Evolutionary conservation across 1,140 invertebrate species (phyloP), one percentile per base, ranked within the genome.

Genomic region (Phocides pigmalion): DNA sequence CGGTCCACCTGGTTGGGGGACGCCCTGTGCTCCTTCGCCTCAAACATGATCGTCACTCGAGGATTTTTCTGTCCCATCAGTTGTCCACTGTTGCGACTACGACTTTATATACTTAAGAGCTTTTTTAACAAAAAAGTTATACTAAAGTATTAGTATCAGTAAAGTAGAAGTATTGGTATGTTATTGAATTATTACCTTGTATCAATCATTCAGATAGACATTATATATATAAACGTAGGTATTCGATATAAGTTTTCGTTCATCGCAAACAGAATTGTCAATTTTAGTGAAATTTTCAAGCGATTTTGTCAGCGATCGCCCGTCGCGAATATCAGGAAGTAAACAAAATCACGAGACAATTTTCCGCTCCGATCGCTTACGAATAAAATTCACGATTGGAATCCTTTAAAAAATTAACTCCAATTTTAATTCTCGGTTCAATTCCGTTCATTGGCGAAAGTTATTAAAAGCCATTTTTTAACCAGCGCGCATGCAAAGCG

Each of bases 391-490:
- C 42, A 37, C 56, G 42, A 59, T 59, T 59, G 56, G 42, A 47
- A 49, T 61, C 58, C 58, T 49, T 49, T 61, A 61, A 49, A 47
- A 49, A 49, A 61, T 61, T 61, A 61, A 61, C 58, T 49, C 58
- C 58, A 61, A 61, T 61, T 61, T 61, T 61, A 61, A 61, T 61
- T 61, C 58, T 49, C 32, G 58, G 44, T 49, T 25, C 58, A 39
- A 49, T 61, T 49, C 44, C 17, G 19, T 39, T 39, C 58, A 20
- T 15, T 32, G 44, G 17, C 44, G 28, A 61, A 61, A 61, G 58
- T 61, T 61, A 61, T 61, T 61, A 61, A 61, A 61, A 61, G 16
- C 56, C 16, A 37, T 61, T 61, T 47, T 61, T 61, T 47, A 61
- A 6, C 51, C 4, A 42, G 39, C 53, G 42, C 56, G 32, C 28